Base-by-base conservation (phyloP, 2,113 vertebrate genomes). In the Cryptoleucopteryx plumbea region DNA sequence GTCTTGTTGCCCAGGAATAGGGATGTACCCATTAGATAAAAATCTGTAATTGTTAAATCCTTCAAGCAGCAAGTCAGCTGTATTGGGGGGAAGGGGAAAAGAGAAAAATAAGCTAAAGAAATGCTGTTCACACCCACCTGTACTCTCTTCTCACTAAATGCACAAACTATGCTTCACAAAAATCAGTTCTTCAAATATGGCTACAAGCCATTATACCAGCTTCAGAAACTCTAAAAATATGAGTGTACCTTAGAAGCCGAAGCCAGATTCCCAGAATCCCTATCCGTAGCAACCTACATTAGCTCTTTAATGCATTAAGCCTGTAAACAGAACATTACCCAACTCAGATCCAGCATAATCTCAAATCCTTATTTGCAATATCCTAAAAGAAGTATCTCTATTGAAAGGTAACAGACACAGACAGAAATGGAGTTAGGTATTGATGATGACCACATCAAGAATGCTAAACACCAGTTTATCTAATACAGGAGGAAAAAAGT, bases 1-100 rank as follows among this genome's bases (percentile, higher is more conserved):
- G 98, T 99, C 99, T 94, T 99, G 99, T 42, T 99, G 99, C 19
- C 99, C 99, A 38, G 99, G 99, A 94, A 99, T 99, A 61, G 99
- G 98, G 91, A 99, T 98, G 96, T 99, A 99, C 68, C 99, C 99
- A 22, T 99, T 99, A 65, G 99, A 99, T 87, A 99, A 97, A 98
- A 99, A 99, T 62, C 99, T 98, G 98, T 99, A 99, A 97, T 98
- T 99, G 98, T 98, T 99, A 92, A 99, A 99, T 56, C 98, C 98
- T 96, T 99, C 99, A 2, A 99, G 98, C 68, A 99, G 98, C 96
- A 99, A 97, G 94, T 99, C 99, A 21, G 99, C 99, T 99, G 96
- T 68, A 31, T 77, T 17, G 29, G 65, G 20, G 27, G 23, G 13
- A 63, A 90, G 81, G 40, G 67, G 43, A 90, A 79, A 36, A 97